A percentile compares a stretch with the other conserved stretches of the same genome.
phyloP scores from a whole-genome alignment of 2,113 vertebrate genomes.

The Leucoraja erinaceus region DNA sequence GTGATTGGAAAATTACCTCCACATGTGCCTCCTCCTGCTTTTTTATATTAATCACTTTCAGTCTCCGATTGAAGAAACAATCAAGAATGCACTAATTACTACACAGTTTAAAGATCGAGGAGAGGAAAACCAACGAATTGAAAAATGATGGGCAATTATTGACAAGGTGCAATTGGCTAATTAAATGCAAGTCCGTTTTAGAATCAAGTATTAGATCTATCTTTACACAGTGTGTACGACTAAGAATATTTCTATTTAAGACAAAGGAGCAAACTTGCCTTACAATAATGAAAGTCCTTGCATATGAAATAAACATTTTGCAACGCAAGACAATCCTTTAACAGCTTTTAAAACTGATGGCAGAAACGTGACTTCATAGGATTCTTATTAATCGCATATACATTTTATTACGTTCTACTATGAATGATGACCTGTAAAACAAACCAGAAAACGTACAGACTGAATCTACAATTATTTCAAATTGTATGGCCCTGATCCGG shows the following conservation, averaged over 20 bases:
- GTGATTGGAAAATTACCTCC: not conserved
- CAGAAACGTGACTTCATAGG: not conserved
- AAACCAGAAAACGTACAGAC: not conserved
- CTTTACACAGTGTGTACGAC: not conserved
- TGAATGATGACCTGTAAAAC: not conserved
- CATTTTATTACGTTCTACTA: not conserved
- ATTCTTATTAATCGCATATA: not conserved
- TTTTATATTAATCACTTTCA: not conserved
- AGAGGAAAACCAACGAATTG: not conserved
- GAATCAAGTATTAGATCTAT: not conserved
- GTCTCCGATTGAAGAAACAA: not conserved
- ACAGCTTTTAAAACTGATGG: not conserved
- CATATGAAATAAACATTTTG: not conserved
- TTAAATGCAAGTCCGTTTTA: not conserved
- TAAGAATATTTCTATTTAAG: not conserved
- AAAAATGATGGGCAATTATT: not conserved
- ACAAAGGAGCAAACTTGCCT: not conserved
- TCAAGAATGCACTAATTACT: not conserved
- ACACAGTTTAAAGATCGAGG: not conserved
- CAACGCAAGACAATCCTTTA: too few species aligned
- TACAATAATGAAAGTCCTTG: constrained; percentile 21
- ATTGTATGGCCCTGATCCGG: not conserved
- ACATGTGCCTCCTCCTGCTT: too few species aligned
- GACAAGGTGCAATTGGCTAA: not conserved
- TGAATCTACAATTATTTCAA: not conserved